Evolutionary conservation across 2,888 invertebrate species (phyloP), one percentile per base, ranked within the genome.

Genomic region (Apamea epomidion): DNA sequence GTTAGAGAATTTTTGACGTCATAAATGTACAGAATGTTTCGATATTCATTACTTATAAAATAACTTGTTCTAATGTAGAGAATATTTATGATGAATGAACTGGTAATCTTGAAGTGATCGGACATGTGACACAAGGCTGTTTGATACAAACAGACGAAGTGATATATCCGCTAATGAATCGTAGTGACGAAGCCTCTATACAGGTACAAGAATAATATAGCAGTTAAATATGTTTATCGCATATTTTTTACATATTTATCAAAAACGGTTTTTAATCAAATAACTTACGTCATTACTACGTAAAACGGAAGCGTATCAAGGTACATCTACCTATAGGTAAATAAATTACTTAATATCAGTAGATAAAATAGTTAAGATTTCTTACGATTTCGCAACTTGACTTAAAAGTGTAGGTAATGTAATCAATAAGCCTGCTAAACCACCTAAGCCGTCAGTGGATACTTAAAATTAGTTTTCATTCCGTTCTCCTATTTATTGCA

Each of bases 81-180:
- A 74, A 84, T 78, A 85, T 78, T 74, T 70, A 78, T 82, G 48
- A 74, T 76, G 65, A 76, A 78, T 82, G 71, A 85, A 71, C 74
- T 74, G 37, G 58, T 73, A 75, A 85, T 85, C 70, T 42, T 79
- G 32, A 85, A 82, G 72, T 60, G 80, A 86, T 83, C 71, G 75
- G 76, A 82, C 83, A 71, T 74, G 32, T 74, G 78, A 86, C 68
- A 72, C 80, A 84, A 80, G 78, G 79, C 62, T 81, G 68, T 68
- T 45, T 80, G 54, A 85, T 83, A 80, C 60, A 75, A 81, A 78
- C 71, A 37, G 78, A 81, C 78, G 37, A 71, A 67, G 65, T 78
- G 64, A 74, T 78, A 62, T 78, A 80, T 72, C 72, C 67, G 68
- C 64, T 72, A 79, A 82, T 82, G 32, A 73, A 37, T 60, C 65